phyloP scores from a whole-genome alignment of 2,797 vertebrate genomes.

The Triplophysa bombifrons region DNA sequence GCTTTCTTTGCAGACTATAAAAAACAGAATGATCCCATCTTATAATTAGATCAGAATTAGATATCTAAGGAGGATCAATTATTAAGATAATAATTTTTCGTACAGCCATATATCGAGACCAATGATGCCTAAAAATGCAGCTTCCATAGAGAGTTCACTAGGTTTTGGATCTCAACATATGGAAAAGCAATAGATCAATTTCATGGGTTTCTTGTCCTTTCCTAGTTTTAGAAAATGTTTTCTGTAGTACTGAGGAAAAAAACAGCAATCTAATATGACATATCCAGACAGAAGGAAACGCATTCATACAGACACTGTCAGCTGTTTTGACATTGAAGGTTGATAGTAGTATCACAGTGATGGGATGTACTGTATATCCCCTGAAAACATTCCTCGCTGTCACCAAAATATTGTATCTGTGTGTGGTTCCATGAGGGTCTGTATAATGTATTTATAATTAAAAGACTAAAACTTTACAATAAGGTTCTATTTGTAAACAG shows the following conservation, averaged over 20 bases:
- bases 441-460: background rate
- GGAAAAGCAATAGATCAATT: background rate
- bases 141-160: background rate
- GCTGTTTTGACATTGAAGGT: constrained; percentile 31
- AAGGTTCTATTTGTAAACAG: no score
- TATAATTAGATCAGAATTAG: background rate
- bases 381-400: background rate
- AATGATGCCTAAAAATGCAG: background rate
- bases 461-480: no score
- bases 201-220: constrained; percentile 15
- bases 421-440: background rate
- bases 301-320: constrained; percentile 39
- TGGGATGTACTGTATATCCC: background rate
- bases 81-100: background rate
- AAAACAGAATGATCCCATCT: background rate
- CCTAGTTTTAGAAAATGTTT: constrained; percentile 6
- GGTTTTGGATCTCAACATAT: background rate
- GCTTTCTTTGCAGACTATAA: background rate
- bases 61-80: background rate
- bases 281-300: constrained; percentile 31
- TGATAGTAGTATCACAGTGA: constrained; percentile 15
- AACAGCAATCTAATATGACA: constrained; percentile 36
- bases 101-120: background rate
- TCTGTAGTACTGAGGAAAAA: constrained; percentile 1
- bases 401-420: background rate